Evolutionary conservation across 2,113 vertebrate genomes (phyloP).

Genomic region (Cathartes aura): DNA sequence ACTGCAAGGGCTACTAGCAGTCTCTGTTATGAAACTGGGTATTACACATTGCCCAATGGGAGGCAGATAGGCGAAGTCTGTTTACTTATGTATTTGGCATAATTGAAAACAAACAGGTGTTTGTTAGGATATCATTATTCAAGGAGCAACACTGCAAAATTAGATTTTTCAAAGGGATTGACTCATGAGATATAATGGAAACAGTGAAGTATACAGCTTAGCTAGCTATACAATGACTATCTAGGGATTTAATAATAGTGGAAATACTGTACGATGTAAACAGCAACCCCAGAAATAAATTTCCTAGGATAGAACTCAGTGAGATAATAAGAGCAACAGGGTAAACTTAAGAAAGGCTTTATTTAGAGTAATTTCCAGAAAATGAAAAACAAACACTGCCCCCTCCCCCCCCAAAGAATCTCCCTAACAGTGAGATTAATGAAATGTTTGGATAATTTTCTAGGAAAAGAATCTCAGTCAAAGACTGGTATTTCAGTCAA

Average conservation of each 20-base stretch:
- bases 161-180: not conserved
- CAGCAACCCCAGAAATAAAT: not conserved
- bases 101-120: constrained; percentile 45
- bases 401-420: not conserved
- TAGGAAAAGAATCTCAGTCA: not conserved
- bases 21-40: not conserved
- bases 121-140: constrained; percentile 28
- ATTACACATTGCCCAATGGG: constrained; percentile 12
- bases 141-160: not conserved
- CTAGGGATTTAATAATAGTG: not conserved
- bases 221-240: not conserved
- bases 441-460: not conserved
- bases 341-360: not conserved
- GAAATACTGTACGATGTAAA: not conserved
- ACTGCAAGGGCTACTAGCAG: not conserved
- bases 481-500: not conserved
- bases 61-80: not conserved
- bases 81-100: constrained; percentile 7
- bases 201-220: not conserved
- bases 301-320: not conserved
- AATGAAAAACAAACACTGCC: not conserved
- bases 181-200: not conserved
- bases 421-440: not conserved
- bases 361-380: not conserved
- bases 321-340: not conserved